phyloP scores from a whole-genome alignment of 2,888 invertebrate species.

The Diachrysia chrysitis region DNA sequence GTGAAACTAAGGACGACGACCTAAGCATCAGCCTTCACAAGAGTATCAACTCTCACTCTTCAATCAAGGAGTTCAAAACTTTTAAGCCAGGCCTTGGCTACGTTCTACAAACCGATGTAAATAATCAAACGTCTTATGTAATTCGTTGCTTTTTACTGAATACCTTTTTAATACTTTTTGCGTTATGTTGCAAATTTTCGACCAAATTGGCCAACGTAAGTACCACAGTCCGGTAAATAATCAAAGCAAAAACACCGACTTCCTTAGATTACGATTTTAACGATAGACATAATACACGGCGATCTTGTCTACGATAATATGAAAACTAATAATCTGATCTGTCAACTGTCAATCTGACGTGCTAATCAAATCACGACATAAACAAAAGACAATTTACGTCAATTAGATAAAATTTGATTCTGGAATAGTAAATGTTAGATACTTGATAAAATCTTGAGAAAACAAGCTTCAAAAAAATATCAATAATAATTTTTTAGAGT shows the following conservation, averaged over 20 bases:
- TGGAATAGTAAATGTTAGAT: neutral
- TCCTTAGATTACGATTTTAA: neutral
- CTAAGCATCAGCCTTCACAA: slow-evolving; percentile 33
- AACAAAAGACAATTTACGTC: slow-evolving; percentile 2
- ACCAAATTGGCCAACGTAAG: slow-evolving; percentile 11
- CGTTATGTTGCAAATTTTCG: slow-evolving; percentile 21
- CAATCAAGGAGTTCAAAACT: neutral
- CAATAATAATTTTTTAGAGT: no score
- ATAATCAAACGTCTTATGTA: slow-evolving; percentile 10
- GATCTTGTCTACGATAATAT: neutral
- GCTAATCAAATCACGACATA: neutral
- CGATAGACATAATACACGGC: neutral
- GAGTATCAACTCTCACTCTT: neutral
- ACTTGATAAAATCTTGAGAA: neutral
- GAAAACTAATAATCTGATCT: neutral
- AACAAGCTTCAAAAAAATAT: no score
- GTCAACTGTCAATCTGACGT: neutral
- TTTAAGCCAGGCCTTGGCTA: neutral
- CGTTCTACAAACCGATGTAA: neutral
- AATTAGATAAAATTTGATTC: neutral
- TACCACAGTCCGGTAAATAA: neutral
- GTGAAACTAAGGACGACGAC: slow-evolving; percentile 76
- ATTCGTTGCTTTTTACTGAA: slow-evolving; percentile 6
- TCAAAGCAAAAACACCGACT: neutral
- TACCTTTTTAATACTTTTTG: slow-evolving; percentile 22